phyloP scores from a whole-genome alignment of 53 echinoderm and acorn worm species.

The Temnopleurus reevesii region DNA sequence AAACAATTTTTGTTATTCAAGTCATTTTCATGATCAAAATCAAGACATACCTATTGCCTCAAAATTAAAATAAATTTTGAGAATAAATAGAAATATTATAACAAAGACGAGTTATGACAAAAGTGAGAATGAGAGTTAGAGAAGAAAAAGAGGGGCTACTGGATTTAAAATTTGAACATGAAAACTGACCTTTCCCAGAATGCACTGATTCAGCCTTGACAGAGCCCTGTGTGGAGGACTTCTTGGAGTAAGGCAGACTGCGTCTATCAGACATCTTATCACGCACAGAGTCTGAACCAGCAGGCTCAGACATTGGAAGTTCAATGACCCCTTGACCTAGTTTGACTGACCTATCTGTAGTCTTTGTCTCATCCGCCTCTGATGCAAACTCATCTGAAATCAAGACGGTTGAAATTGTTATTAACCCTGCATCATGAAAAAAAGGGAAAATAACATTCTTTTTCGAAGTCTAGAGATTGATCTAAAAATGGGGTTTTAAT shows the following conservation, averaged over 20 bases:
- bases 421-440: not conserved
- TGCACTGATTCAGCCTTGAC: constrained; percentile 33
- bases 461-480: too few species aligned
- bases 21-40: too few species aligned
- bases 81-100: not conserved
- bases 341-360: not conserved
- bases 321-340: constrained; percentile 62
- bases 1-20: too few species aligned
- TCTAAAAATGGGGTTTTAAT: too few species aligned
- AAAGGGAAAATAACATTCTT: too few species aligned
- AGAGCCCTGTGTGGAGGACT: constrained; percentile 36
- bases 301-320: constrained; percentile 63
- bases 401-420: not conserved
- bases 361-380: not conserved
- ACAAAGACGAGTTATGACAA: not conserved
- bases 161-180: not conserved
- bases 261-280: constrained; percentile 44
- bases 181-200: constrained; percentile 48
- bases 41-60: too few species aligned
- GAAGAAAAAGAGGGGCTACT: not conserved
- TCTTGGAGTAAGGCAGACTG: constrained; percentile 53
- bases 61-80: too few species aligned
- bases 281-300: constrained; percentile 20
- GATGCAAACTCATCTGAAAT: constrained; percentile 46
- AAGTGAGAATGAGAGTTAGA: not conserved